Evolutionary conservation across 2,888 invertebrate species (phyloP).

Genomic region (Dilophus febrilis): DNA sequence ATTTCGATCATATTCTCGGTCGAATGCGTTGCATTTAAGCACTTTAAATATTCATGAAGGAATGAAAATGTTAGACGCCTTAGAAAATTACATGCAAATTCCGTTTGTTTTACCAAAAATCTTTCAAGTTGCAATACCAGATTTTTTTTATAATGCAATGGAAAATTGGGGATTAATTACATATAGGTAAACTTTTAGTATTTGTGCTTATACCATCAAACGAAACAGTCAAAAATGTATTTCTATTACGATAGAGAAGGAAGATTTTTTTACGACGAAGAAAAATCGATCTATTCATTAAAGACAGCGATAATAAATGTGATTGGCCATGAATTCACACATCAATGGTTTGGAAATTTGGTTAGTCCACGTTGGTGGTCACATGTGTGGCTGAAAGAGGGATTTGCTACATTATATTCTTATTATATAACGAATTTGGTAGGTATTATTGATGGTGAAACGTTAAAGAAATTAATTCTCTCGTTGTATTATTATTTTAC

Average conservation of each 20-base stretch:
- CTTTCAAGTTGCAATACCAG: conserved; percentile 51
- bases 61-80: conserved; percentile 36
- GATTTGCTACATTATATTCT: conserved; percentile 53
- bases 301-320: conserved; percentile 29
- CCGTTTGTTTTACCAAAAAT: conserved; percentile 31
- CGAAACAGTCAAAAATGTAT: no score
- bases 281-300: background rate
- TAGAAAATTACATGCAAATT: conserved; percentile 21
- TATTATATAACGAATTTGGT: conserved; percentile 40
- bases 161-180: conserved; percentile 58
- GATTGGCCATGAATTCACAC: conserved; percentile 41
- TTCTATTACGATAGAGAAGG: background rate
- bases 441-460: no score
- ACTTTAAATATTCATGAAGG: conserved; percentile 38
- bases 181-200: conserved; percentile 30
- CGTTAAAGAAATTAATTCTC: no score
- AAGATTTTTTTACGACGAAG: background rate
- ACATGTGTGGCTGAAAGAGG: conserved; percentile 41
- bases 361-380: conserved; percentile 55
- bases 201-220: background rate
- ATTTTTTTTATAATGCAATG: conserved; percentile 62
- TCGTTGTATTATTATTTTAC: background rate
- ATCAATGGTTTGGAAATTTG: conserved; percentile 69
- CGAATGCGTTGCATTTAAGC: conserved; percentile 24
- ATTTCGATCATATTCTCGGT: conserved; percentile 21